Evolutionary conservation across 2,888 invertebrate species (phyloP), one percentile per base, ranked within the genome.

Genomic region (Sclerodermus sp.): DNA sequence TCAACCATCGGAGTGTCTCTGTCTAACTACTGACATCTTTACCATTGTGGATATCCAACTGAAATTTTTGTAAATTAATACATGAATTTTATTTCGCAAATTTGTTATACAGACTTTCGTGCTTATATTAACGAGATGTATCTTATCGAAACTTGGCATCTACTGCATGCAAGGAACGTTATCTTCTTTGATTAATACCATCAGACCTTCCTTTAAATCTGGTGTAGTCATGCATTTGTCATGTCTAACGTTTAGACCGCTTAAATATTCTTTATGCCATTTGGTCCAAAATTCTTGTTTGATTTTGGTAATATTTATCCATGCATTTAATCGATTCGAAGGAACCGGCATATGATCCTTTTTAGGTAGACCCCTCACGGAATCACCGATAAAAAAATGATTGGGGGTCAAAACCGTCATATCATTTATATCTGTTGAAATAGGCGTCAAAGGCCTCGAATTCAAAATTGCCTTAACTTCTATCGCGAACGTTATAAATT

Each of bases 401-500:
- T 37, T 47, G 1, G 44, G 47, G 0, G 47, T 51, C 1, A 51
- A 13, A 12, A 30, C 30, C 13, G 9, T 14, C 8, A 40, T 16
- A 14, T 47, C 47, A 15, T 41, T 23, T 12, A 42, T 31, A 30
- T 51, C 43, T 4, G 3, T 12, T 0, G 46, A 47, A 1, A 49
- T 15, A 10, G 34, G 45, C 1, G 37, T 8, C 10, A 32, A 34
- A 36, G 38, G 47, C 1, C 51, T 41, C 1, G 52, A 52, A 16
- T 52, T 52, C 6, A 52, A 10, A n/a, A 42, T 41, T 4, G 49
- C 49, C 13, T 49, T 45, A 32, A 49, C 39, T n/a, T 51, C 51
- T 9, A 32, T 41, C 6, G 44, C 13, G n/a, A 36, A 31, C 1
- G 49, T 45, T n/a, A 30, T n/a, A 6, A 41, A 29, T 38, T 50